Percentiles rank a stretch among this genome's conserved stretches.
phyloP scores from a whole-genome alignment of 2,888 invertebrate genomes.

The Galeruca laticollis region DNA sequence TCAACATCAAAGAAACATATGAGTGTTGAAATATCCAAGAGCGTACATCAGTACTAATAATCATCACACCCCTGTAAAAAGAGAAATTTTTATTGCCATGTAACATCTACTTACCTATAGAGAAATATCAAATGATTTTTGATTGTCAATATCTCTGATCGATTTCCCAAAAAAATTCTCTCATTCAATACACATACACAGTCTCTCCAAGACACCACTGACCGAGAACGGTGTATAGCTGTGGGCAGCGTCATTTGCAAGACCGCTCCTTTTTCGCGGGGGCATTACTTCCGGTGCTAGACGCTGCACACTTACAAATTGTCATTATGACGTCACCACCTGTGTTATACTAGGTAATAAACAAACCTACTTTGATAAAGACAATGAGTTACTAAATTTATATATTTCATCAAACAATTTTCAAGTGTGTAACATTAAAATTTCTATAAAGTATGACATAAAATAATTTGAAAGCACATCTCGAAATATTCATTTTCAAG shows the following conservation, averaged over 20 bases:
- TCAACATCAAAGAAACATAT: too few relatives aligned
- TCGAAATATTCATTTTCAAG: too few relatives aligned
- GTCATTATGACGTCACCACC: conserved; percentile 58
- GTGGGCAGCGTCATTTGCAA: conserved; percentile 63
- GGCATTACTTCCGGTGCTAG: conserved; percentile 62
- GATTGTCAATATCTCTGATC: too few relatives aligned
- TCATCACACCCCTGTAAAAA: too few relatives aligned
- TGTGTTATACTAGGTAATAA: conserved; percentile 47
- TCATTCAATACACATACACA: background rate
- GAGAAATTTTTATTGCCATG: too few relatives aligned
- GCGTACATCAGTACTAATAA: too few relatives aligned
- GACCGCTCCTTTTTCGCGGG: conserved; percentile 63
- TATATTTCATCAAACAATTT: background rate
- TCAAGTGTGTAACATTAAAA: background rate
- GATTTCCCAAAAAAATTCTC: too few relatives aligned
- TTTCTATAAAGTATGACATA: too few relatives aligned
- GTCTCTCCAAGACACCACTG: background rate
- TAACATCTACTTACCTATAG: too few relatives aligned
- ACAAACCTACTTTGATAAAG: conserved; percentile 11
- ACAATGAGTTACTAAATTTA: background rate
- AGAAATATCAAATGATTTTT: too few relatives aligned
- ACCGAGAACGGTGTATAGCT: conserved; percentile 42
- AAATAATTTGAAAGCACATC: too few relatives aligned
- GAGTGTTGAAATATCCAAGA: too few relatives aligned
- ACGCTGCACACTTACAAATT: conserved; percentile 43